Conservation (phyloP, 2,113 vertebrate genomes). For the Pimephales promelas region DNA sequence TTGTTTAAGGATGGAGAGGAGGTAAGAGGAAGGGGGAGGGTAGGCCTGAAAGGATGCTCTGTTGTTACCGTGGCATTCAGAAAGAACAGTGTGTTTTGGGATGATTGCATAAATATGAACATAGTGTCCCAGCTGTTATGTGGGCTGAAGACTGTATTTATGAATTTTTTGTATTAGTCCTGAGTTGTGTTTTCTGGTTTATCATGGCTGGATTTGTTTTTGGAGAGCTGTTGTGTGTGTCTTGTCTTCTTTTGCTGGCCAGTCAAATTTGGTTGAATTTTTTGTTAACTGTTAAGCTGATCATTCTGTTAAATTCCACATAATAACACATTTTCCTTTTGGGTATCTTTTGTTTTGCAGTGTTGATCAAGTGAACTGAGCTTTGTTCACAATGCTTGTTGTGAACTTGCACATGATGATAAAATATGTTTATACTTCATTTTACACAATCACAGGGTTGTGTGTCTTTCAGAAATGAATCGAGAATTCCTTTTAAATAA, state of each 20-base stretch:
- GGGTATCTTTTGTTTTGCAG: constrained; percentile 3
- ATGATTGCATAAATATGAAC: constrained; percentile 12
- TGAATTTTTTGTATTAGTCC: background rate
- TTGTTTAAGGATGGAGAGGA: constrained; percentile 15
- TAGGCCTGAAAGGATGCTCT: constrained; percentile 63
- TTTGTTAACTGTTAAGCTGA: background rate
- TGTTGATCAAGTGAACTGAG: background rate
- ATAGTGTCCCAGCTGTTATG: constrained; percentile 2
- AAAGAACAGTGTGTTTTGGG: background rate
- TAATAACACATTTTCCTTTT: background rate
- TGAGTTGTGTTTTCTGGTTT: background rate
- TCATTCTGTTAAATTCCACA: background rate
- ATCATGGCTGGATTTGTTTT: background rate
- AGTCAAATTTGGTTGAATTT: background rate
- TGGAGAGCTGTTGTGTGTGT: background rate
- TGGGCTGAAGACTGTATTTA: background rate
- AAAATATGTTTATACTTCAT: background rate
- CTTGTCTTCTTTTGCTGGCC: background rate
- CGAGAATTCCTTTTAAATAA: background rate
- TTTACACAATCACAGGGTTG: background rate
- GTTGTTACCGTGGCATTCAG: constrained; percentile 38
- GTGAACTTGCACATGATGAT: background rate
- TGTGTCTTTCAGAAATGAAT: background rate
- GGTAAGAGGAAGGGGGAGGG: constrained; percentile 59
- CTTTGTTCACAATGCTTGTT: background rate